These are phyloP conservation scores for Ferdinandea cuprea DNA, from an alignment of 2,888 invertebrate genomes.

Conservation along the genomic window DNA sequence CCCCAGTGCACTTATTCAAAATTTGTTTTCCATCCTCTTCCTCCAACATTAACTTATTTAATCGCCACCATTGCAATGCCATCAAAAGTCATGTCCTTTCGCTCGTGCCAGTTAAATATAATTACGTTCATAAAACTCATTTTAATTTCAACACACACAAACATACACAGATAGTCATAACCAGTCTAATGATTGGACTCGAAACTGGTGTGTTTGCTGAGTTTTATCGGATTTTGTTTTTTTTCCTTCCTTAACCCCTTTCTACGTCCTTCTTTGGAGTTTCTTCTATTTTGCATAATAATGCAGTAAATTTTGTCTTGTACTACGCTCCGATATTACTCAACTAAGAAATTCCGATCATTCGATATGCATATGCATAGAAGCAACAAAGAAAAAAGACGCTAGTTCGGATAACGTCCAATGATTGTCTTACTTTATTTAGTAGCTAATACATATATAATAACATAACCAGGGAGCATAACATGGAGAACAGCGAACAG, in stretches of 20 bases:
- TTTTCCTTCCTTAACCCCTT: constrained; percentile 3
- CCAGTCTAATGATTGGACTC: constrained; percentile 40
- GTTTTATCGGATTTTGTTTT: not conserved
- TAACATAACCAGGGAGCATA: constrained; percentile 25
- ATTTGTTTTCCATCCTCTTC: not conserved
- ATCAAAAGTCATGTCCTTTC: constrained; percentile 44
- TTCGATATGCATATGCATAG: constrained; percentile 63
- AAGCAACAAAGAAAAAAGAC: not conserved
- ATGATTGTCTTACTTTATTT: constrained; percentile 62
- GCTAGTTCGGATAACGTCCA: constrained; percentile 69
- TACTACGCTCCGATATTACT: constrained; percentile 56
- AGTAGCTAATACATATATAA: constrained; percentile 59
- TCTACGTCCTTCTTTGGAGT: constrained; percentile 24
- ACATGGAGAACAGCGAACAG: not conserved
- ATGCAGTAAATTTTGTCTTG: constrained; percentile 51
- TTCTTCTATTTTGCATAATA: constrained; percentile 67
- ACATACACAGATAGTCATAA: not conserved
- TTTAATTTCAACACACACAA: constrained; percentile 14
- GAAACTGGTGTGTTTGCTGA: not conserved
- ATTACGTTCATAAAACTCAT: constrained; percentile 47
- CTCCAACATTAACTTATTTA: not conserved
- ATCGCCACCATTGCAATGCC: not conserved
- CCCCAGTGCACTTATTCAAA: constrained; percentile 35
- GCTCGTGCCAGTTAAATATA: constrained; percentile 49
- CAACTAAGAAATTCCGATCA: constrained; percentile 67